Conservation (phyloP, 2,113 vertebrate species). For the Eulacestoma nigropectus region DNA sequence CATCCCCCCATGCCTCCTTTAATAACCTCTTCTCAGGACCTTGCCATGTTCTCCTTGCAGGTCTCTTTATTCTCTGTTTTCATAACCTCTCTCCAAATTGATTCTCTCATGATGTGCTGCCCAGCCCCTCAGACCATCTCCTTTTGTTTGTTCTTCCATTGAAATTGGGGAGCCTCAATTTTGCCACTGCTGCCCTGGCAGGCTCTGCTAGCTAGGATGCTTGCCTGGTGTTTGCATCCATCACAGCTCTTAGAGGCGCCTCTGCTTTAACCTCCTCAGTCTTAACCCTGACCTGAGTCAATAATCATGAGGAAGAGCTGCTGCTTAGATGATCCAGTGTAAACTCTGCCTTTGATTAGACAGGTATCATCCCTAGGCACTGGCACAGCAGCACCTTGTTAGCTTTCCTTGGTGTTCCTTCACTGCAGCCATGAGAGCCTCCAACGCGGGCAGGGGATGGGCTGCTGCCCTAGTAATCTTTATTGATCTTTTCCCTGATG, state of each 20-base stretch:
- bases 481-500: constrained; percentile 41
- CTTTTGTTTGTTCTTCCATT: constrained; percentile 1
- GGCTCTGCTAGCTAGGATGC: background rate
- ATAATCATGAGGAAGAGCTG: background rate
- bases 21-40: background rate
- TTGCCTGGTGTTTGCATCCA: constrained; percentile 12
- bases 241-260: background rate
- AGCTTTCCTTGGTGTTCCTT: constrained; percentile 19
- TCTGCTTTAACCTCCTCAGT: constrained; percentile 35
- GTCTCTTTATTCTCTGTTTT: background rate
- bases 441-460: background rate
- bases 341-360: constrained; percentile 48
- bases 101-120: background rate
- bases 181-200: background rate
- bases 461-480: constrained; percentile 50
- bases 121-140: background rate
- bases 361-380: constrained; percentile 4
- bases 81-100: background rate
- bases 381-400: background rate
- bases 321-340: constrained; percentile 27
- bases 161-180: background rate
- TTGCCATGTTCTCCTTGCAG: background rate
- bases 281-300: constrained; percentile 48
- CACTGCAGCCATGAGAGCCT: background rate
- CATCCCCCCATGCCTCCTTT: background rate